phyloP scores from a whole-genome alignment of 2,888 invertebrate species.

The Drosophila tripunctata region DNA sequence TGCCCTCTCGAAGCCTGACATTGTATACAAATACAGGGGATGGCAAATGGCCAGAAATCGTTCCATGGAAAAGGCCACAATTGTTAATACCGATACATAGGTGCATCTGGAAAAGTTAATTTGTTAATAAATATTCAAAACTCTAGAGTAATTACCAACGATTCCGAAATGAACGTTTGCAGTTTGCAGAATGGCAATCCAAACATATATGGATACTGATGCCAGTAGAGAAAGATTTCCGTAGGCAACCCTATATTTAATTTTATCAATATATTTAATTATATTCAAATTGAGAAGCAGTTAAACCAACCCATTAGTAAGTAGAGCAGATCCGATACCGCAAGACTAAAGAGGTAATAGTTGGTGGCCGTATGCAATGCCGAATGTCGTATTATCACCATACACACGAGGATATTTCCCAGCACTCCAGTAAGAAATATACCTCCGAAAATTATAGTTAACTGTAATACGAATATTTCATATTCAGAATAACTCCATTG shows the following conservation, averaged over 20 bases:
- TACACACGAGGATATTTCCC: slow-evolving; percentile 93
- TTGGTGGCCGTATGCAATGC: slow-evolving; percentile 96
- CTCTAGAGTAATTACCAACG: slow-evolving; percentile 87
- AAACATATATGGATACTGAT: slow-evolving; percentile 93
- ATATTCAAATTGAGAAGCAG: no score
- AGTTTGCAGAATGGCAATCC: slow-evolving; percentile 92
- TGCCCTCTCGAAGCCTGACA: slow-evolving; percentile 93
- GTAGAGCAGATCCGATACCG: slow-evolving; percentile 93
- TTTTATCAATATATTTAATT: not conserved
- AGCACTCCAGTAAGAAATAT: slow-evolving; percentile 93
- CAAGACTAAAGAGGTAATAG: slow-evolving; percentile 95
- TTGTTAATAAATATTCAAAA: not conserved
- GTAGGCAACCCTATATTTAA: slow-evolving; percentile 90
- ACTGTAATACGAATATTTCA: slow-evolving; percentile 63
- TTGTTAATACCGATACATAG: slow-evolving; percentile 95
- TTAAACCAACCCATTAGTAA: slow-evolving; percentile 90
- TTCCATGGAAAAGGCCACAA: slow-evolving; percentile 96
- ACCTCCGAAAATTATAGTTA: slow-evolving; percentile 89
- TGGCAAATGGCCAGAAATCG: slow-evolving; percentile 96
- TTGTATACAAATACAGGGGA: slow-evolving; percentile 92
- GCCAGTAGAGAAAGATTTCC: slow-evolving; percentile 93
- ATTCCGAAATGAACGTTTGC: slow-evolving; percentile 92
- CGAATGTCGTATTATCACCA: slow-evolving; percentile 91
- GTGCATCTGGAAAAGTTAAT: slow-evolving; percentile 87
- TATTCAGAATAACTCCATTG: not conserved